Base-by-base conservation (phyloP, 2,797 vertebrate genomes). In the Buceros bicornis region DNA sequence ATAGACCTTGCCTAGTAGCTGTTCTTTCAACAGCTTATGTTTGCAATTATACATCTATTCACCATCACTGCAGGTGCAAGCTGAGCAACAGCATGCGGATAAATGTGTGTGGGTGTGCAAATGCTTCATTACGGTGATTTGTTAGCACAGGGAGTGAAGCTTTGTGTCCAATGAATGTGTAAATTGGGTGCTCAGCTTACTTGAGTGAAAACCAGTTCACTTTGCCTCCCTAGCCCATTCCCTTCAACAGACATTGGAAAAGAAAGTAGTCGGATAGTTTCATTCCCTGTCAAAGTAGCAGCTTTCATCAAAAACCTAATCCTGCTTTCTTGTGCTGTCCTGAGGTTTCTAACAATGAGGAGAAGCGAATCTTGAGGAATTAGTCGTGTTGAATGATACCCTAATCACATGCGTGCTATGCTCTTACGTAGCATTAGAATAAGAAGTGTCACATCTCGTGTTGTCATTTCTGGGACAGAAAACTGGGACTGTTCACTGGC, bases 41-140 rank as follows among this genome's bases (percentile, higher is more conserved):
- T 83, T 45, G 91, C 57, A 96, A 94, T 97, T 95, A 96, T 84
- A 92, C 89, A 65, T 90, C 95, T 71, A 96, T 96, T 97, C 95
- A 95, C 96, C 89, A 89, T n/a, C 92, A 83, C 0, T 58, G 92
- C 96, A 96, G 95, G 96, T 97, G 96, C 94, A 90, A 87, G 93
- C 81, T 92, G 91, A 94, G 94, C 89, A 79, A 70, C 40, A 86
- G 88, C 77, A 21, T 1, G 70, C 42, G 86, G 19, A 94, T 24
- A 86, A 69, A 90, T 62, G 90, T 76, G 88, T 78, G 93, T 91
- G 94, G 94, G 95, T 96, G 95, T 95, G 96, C 93, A 96, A 96
- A 93, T 24, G 67, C 91, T 79, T 95, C 93, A 88, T 96, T 56
- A 89, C 2, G 22, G 87, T 62, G 66, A 51, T 84, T 96, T 96